Percentiles rank a stretch among this genome's conserved stretches.
Conservation (phyloP, 2,888 invertebrate species). For the Sesia apiformis region DNA sequence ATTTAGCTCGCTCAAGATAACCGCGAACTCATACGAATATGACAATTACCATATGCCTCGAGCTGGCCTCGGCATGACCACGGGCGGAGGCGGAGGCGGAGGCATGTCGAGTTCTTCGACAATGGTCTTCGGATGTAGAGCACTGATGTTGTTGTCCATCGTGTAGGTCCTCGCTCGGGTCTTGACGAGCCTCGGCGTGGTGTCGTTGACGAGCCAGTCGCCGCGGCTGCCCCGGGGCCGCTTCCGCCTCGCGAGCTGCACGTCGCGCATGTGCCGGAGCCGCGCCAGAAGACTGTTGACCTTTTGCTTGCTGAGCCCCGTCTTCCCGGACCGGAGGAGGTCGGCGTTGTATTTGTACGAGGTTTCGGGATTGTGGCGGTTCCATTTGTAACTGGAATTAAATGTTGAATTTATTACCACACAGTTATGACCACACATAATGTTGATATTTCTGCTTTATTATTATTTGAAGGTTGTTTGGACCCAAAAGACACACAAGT, state of each 20-base stretch:
- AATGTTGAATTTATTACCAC: too few relatives aligned
- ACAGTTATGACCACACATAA: too few relatives aligned
- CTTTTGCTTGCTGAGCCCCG: conserved; percentile 54
- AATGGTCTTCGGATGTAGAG: conserved; percentile 74
- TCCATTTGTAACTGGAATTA: conserved; percentile 57
- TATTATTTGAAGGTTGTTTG: too few relatives aligned
- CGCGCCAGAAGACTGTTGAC: conserved; percentile 51
- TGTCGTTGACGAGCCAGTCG: conserved; percentile 55
- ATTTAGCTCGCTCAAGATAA: too few relatives aligned
- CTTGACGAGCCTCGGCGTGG: conserved; percentile 42
- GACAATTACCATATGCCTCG: conserved; percentile 25
- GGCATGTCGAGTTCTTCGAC: conserved; percentile 70
- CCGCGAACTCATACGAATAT: neutral
- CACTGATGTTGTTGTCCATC: conserved; percentile 66
- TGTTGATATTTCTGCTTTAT: too few relatives aligned
- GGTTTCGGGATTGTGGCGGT: conserved; percentile 59
- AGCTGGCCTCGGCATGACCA: conserved; percentile 25
- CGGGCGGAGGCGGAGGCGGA: conserved; percentile 34
- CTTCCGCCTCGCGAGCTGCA: conserved; percentile 49
- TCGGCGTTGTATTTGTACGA: conserved; percentile 58
- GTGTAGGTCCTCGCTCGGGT: conserved; percentile 72
- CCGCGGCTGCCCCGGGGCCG: conserved; percentile 29
- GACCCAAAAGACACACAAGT: too few relatives aligned
- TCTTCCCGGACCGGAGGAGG: conserved; percentile 53
- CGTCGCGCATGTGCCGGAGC: conserved; percentile 53